phyloP scores from a whole-genome alignment of 2,888 invertebrate genomes.

The Pogonocherus hispidulus region DNA sequence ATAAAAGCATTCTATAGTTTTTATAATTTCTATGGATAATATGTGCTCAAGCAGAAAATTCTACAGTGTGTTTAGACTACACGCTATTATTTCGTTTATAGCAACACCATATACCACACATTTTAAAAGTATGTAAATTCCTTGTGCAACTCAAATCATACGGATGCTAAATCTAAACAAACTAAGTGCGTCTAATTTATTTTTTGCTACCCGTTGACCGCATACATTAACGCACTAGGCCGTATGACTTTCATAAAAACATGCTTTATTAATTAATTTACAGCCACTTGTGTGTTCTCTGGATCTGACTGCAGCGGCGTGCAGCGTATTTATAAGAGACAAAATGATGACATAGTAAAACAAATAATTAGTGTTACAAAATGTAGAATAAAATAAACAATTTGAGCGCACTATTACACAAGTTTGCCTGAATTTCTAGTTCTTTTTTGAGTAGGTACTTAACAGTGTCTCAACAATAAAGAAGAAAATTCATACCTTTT shows the following conservation, averaged over 20 bases:
- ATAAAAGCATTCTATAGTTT: too few relatives aligned
- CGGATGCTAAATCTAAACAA: constrained; percentile 24
- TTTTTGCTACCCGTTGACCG: constrained; percentile 15
- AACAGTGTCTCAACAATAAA: too few relatives aligned
- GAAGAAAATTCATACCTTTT: too few relatives aligned
- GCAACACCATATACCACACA: too few relatives aligned
- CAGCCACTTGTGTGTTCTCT: constrained; percentile 42
- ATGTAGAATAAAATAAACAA: neutral
- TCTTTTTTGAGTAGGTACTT: too few relatives aligned
- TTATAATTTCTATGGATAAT: too few relatives aligned
- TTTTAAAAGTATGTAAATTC: neutral
- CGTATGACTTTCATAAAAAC: constrained; percentile 30
- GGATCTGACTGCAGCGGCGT: constrained; percentile 10
- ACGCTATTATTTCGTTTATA: too few relatives aligned
- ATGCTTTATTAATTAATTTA: constrained; percentile 39
- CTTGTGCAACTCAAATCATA: neutral
- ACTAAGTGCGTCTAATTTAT: constrained; percentile 19
- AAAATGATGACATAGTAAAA: neutral
- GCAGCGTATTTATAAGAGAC: neutral
- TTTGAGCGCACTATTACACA: neutral
- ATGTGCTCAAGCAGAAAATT: too few relatives aligned
- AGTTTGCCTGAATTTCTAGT: too few relatives aligned
- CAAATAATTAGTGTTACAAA: neutral
- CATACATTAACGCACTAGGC: constrained; percentile 17
- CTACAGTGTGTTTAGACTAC: too few relatives aligned